A percentile compares a stretch with the other conserved stretches of the same genome.
Evolutionary conservation across 2,797 vertebrate species (phyloP).

Genomic region (Gila robusta): DNA sequence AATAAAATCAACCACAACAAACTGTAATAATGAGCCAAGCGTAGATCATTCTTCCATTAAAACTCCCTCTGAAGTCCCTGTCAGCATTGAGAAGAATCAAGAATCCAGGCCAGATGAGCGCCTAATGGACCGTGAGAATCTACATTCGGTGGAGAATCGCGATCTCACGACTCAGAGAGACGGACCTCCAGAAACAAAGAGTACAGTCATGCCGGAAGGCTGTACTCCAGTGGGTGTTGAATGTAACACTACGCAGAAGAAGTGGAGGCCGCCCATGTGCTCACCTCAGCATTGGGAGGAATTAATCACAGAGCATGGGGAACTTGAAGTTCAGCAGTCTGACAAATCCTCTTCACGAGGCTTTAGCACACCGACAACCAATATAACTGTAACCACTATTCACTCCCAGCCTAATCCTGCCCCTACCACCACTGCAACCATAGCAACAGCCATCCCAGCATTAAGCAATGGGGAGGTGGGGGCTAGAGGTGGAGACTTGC

Average conservation of each 20-base stretch:
- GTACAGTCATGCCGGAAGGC: neutral
- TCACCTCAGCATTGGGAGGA: slow-evolving; percentile 30
- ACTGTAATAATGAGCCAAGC: slow-evolving; percentile 9
- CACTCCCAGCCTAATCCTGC: slow-evolving; percentile 71
- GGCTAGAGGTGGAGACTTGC: slow-evolving; percentile 59
- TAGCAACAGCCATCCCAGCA: slow-evolving; percentile 72
- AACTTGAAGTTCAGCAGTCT: slow-evolving; percentile 41
- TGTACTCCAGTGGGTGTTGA: slow-evolving; percentile 9
- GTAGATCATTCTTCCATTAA: neutral
- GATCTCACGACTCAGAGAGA: neutral
- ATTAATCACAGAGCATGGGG: slow-evolving; percentile 19
- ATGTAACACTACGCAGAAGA: slow-evolving; percentile 3
- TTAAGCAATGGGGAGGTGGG: slow-evolving; percentile 50
- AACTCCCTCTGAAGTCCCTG: neutral
- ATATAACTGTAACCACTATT: slow-evolving; percentile 61
- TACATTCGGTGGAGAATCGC: neutral
- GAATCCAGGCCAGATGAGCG: neutral
- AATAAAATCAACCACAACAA: neutral
- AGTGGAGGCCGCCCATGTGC: slow-evolving; percentile 15
- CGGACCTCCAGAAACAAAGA: neutral
- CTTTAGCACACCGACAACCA: slow-evolving; percentile 39
- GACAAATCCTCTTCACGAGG: slow-evolving; percentile 57
- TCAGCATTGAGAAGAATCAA: neutral
- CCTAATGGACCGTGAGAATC: slow-evolving; percentile 17
- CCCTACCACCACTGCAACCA: slow-evolving; percentile 69